phyloP scores from a whole-genome alignment of 2,888 invertebrate species.

The Heliconius sara region DNA sequence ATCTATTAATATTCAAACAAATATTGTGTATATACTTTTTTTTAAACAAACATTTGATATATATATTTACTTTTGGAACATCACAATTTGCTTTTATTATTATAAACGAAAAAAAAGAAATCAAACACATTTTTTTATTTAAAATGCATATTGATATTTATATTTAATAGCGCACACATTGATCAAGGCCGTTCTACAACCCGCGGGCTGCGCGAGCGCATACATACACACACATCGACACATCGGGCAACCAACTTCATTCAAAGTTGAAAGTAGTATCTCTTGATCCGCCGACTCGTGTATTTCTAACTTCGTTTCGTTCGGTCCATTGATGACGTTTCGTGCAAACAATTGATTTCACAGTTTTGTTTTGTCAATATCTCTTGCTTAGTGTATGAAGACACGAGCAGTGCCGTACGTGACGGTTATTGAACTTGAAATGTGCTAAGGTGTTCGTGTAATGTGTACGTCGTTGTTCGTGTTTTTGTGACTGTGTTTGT shows the following conservation, averaged over 20 bases:
- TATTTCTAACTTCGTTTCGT: constrained; percentile 73
- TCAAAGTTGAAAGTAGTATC: constrained; percentile 65
- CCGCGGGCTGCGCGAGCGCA: constrained; percentile 53
- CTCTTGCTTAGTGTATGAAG: constrained; percentile 49
- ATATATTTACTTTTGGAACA: not conserved
- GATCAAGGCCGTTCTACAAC: constrained; percentile 58
- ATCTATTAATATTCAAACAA: not conserved
- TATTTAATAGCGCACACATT: constrained; percentile 36
- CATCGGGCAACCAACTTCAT: constrained; percentile 73
- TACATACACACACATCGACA: constrained; percentile 56
- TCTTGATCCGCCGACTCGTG: constrained; percentile 55
- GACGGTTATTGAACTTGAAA: constrained; percentile 44
- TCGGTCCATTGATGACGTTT: constrained; percentile 73
- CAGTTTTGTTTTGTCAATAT: constrained; percentile 77
- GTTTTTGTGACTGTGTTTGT: constrained; percentile 43
- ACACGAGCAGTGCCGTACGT: constrained; percentile 40
- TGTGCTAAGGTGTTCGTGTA: constrained; percentile 55
- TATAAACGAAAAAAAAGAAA: not conserved
- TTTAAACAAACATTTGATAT: not conserved
- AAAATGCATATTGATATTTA: not conserved
- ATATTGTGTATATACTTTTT: not conserved
- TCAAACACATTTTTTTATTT: not conserved
- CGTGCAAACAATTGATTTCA: constrained; percentile 65
- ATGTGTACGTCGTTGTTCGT: constrained; percentile 42
- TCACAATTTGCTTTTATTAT: not conserved